These are phyloP conservation scores for Kuschelorhynchus macadamiae DNA, from an alignment of 2,888 invertebrate genomes.

Conservation along the genomic window DNA sequence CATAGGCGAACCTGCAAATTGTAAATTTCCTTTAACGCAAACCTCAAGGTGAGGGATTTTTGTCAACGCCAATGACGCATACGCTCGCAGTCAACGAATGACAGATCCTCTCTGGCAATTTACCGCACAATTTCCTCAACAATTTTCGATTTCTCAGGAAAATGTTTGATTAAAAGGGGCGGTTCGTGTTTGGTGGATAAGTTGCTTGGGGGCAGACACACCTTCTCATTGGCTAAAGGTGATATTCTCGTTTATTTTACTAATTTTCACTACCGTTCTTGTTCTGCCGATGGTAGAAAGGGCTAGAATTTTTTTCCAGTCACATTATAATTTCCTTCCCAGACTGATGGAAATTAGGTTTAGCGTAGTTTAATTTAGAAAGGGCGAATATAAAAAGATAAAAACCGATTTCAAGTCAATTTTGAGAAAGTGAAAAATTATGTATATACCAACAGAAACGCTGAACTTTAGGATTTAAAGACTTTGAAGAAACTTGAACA, in stretches of 20 bases:
- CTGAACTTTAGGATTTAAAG: too few species aligned
- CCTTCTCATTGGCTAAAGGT: slow-evolving; percentile 32
- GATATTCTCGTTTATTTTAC: slow-evolving; percentile 15
- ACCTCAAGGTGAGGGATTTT: slow-evolving; percentile 17
- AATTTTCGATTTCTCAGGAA: slow-evolving; percentile 41
- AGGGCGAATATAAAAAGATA: too few species aligned
- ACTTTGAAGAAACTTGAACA: too few species aligned
- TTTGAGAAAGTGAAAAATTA: too few species aligned
- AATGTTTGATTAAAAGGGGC: slow-evolving; percentile 38
- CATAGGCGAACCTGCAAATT: slow-evolving; percentile 38
- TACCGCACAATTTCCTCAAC: slow-evolving; percentile 45
- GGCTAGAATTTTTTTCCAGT: slow-evolving; percentile 1
- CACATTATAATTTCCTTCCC: slow-evolving; percentile 21
- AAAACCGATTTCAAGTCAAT: too few species aligned
- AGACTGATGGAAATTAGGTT: slow-evolving; percentile 8
- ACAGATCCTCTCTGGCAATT: slow-evolving; percentile 28
- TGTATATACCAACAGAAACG: too few species aligned
- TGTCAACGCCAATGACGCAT: slow-evolving; percentile 27
- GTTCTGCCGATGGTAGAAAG: background rate
- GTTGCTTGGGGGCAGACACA: slow-evolving; percentile 37
- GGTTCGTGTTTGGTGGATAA: slow-evolving; percentile 40
- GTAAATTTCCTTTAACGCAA: slow-evolving; percentile 25
- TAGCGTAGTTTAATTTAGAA: too few species aligned
- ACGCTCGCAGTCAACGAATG: slow-evolving; percentile 19
- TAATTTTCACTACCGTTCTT: background rate